Conservation (phyloP, 1,140 invertebrate genomes). For the Diploscapter pachys region DNA sequence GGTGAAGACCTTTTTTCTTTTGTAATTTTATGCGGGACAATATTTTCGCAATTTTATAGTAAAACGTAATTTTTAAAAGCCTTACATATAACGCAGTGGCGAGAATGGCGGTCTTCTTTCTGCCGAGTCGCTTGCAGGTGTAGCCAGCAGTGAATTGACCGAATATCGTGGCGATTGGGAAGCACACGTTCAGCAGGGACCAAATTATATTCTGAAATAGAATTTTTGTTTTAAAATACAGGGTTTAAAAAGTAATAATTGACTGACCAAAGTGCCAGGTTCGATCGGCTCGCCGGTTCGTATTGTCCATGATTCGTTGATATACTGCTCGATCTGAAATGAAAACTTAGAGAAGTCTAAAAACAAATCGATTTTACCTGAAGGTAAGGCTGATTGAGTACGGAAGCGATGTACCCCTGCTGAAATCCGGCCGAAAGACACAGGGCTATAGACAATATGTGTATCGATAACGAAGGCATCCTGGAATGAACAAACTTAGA, state of each 20-base stretch:
- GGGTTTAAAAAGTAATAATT: neutral
- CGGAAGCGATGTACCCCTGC: slow-evolving; percentile 41
- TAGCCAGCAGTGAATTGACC: slow-evolving; percentile 41
- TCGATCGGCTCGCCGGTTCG: slow-evolving; percentile 28
- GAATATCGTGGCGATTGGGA: slow-evolving; percentile 40
- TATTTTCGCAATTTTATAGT: too few relatives aligned
- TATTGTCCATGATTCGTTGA: slow-evolving; percentile 37
- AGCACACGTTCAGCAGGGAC: slow-evolving; percentile 38
- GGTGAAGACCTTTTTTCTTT: too few relatives aligned
- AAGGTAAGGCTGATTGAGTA: slow-evolving; percentile 41
- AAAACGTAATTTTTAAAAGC: too few relatives aligned
- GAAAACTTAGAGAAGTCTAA: too few relatives aligned
- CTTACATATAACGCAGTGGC: slow-evolving; percentile 34
- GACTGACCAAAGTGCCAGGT: slow-evolving; percentile 33
- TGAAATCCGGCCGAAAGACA: slow-evolving; percentile 40
- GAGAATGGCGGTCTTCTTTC: slow-evolving; percentile 36
- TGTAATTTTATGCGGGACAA: too few relatives aligned
- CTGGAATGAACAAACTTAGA: slow-evolving; percentile 6
- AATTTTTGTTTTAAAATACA: neutral
- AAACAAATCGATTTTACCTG: neutral
- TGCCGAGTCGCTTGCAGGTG: slow-evolving; percentile 36
- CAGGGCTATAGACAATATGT: slow-evolving; percentile 37
- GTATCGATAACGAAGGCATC: slow-evolving; percentile 37
- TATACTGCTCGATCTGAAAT: slow-evolving; percentile 37
- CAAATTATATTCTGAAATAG: slow-evolving; percentile 38